Base-by-base conservation (phyloP, 2,797 vertebrate genomes). In the Gymnothorax reevesii region DNA sequence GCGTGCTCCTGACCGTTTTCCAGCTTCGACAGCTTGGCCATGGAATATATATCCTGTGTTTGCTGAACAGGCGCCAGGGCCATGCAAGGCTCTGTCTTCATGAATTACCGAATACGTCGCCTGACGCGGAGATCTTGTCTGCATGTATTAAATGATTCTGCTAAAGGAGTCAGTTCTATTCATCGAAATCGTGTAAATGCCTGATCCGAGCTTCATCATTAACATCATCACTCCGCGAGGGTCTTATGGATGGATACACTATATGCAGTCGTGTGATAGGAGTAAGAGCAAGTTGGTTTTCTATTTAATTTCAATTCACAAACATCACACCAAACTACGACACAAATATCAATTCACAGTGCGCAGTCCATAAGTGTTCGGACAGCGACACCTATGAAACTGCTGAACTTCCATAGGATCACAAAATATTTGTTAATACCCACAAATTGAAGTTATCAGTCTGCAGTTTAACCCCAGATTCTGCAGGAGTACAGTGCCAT, bases 21-120 rank as follows among this genome's bases (percentile, higher is more conserved):
- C 86, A 90, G 82, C 87, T 80, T 64, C 27, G 42, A 42, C 69
- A 57, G 82, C 77, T 87, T 54, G 42, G 33, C 64, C 42, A 57
- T 85, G 86, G 80, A 88, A 71, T 64, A 49, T 52, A 57, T 52
- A 57, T 42, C 49, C 84, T 49, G 85, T 89, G n/a, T 87, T 86
- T 87, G 54, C 85, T 88, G 42, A 49, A 27, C 22, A 75, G 52
- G 25, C 82, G 84, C 49, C 77, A 60, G 27, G 42, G 75, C 13
- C 4, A 8, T 49, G 49, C 3, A 33, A 25, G 15, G 33, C 49
- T 54, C 75, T 54, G 75, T 79, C 75, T 22, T n/a, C 2, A 54
- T 17, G 15, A 20, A 13, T 85, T 82, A 71, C 57, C 52, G 80
- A 10, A 86, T 75, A 59, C 64, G 77, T 60, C 86, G 66, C 42